A percentile compares a stretch with the other conserved stretches of the same genome.
Conservation (phyloP, 1,140 invertebrate genomes). For the Drosophila punjabiensis region DNA sequence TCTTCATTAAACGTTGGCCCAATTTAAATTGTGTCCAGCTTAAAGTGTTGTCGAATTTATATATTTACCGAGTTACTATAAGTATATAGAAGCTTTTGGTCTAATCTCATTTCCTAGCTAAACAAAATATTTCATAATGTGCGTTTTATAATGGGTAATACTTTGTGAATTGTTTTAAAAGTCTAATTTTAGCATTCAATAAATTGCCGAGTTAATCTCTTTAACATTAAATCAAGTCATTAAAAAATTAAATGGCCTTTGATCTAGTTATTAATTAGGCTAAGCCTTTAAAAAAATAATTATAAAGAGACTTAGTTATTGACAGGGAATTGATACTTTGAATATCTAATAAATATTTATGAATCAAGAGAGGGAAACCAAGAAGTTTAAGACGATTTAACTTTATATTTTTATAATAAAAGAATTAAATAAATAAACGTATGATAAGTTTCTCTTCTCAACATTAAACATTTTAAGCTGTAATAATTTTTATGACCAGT, state of each 20-base stretch:
- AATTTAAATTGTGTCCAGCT: constrained; percentile 30
- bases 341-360: background rate
- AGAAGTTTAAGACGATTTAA: too few species aligned
- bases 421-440: too few species aligned
- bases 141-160: background rate
- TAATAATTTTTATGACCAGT: background rate
- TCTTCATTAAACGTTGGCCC: constrained; percentile 7
- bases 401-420: too few species aligned
- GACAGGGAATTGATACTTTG: background rate
- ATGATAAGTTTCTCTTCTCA: too few species aligned
- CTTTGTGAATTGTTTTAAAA: background rate
- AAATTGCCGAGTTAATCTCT: background rate
- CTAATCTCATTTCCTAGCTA: constrained; percentile 3
- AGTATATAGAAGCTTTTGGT: background rate
- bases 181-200: background rate
- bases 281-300: background rate
- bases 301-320: background rate
- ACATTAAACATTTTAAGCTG: too few species aligned
- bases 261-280: background rate
- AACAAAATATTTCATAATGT: background rate
- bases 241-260: background rate
- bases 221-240: background rate
- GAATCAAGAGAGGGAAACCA: too few species aligned
- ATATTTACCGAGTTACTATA: background rate
- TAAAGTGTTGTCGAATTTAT: constrained; percentile 16